phyloP scores from a whole-genome alignment of 1,140 invertebrate genomes.

The Heliothis virescens region DNA sequence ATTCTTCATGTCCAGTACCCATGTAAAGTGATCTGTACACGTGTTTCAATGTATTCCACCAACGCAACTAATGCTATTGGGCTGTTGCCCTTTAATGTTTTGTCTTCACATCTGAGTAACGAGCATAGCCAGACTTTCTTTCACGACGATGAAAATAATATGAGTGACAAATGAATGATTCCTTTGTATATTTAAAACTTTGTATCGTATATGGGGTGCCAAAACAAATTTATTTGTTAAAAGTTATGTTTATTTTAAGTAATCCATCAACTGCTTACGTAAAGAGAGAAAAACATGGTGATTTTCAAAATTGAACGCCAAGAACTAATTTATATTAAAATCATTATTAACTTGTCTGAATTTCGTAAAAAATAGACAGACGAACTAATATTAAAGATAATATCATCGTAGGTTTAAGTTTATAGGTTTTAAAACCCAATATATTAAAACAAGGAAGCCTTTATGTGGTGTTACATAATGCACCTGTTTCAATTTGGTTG shows the following conservation, averaged over 20 bases:
- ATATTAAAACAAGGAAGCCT: no score
- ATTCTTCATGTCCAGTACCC: neutral
- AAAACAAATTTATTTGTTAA: neutral
- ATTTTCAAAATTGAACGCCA: no score
- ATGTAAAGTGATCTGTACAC: neutral
- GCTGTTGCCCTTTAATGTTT: neutral
- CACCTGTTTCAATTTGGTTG: no score
- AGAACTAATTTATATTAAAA: no score
- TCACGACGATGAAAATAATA: constrained; percentile 2
- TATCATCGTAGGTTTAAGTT: no score
- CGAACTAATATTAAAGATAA: no score
- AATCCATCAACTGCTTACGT: neutral
- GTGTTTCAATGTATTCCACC: constrained; percentile 4
- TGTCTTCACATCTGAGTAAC: constrained; percentile 8
- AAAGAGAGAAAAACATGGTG: neutral
- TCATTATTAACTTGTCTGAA: no score
- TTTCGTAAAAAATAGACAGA: no score
- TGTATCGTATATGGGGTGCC: neutral
- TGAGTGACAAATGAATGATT: constrained; percentile 21
- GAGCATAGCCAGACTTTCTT: constrained; percentile 12
- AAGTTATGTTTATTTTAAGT: neutral
- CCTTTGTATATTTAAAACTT: neutral
- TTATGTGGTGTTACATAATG: no score
- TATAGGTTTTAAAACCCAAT: no score
- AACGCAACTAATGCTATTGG: neutral